Percentiles rank a stretch among this genome's conserved stretches.
Evolutionary conservation across 2,888 invertebrate species (phyloP).

Genomic region (Sesia apiformis): DNA sequence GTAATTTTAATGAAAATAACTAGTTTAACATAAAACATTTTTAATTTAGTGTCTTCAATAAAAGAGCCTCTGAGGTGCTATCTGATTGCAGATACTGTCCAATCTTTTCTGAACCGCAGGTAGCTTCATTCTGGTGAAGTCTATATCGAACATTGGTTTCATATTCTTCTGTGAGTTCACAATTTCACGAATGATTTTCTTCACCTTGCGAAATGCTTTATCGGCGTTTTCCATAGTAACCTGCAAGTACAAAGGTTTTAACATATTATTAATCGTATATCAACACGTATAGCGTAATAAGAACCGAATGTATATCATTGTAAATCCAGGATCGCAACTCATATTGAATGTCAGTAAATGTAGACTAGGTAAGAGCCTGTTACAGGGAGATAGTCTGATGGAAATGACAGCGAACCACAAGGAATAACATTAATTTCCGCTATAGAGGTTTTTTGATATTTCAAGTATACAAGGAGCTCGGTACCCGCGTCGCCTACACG

Average conservation of each 20-base stretch:
- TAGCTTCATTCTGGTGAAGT: conserved; percentile 34
- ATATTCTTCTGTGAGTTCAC: conserved; percentile 35
- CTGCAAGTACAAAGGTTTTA: conserved; percentile 19
- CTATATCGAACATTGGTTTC: conserved; percentile 53
- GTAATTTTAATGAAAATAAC: conserved; percentile 11
- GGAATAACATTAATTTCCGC: no score
- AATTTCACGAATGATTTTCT: conserved; percentile 41
- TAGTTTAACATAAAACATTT: conserved; percentile 4
- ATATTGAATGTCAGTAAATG: no score
- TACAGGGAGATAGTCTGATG: no score
- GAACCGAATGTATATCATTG: no score
- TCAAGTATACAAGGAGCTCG: no score
- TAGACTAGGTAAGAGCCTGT: no score
- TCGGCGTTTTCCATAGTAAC: conserved; percentile 47
- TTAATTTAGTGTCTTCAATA: conserved; percentile 21
- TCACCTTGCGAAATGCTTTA: conserved; percentile 41
- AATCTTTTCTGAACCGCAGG: conserved; percentile 36
- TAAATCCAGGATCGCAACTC: no score
- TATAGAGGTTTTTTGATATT: no score
- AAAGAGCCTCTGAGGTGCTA: conserved; percentile 48
- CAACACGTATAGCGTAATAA: no score
- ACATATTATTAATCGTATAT: no score
- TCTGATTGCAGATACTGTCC: conserved; percentile 35
- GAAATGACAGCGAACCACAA: no score
- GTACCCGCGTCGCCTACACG: no score